Percentiles rank a stretch among this genome's conserved stretches.
Conservation (phyloP, 2,888 invertebrate species). For the Lepidocyrtinus sp. region DNA sequence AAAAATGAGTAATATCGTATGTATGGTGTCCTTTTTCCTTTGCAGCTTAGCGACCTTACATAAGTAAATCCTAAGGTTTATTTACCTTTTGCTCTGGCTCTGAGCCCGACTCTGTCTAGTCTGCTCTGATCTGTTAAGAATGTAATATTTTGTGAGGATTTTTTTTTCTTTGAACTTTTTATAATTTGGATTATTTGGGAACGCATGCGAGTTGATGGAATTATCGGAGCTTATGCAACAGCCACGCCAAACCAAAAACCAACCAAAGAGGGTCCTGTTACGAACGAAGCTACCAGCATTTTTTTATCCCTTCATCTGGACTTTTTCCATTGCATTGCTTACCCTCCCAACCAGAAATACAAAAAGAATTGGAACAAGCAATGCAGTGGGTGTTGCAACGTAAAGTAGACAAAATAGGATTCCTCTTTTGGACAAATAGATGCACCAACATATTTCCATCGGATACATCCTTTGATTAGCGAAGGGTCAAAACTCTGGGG, state of each 20-base stretch:
- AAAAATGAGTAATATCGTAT: conserved; percentile 44
- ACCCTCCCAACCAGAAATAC: conserved; percentile 39
- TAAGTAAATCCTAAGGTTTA: conserved; percentile 20
- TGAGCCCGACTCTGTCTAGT: too few species aligned
- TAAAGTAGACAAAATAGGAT: not conserved
- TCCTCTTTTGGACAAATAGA: too few species aligned
- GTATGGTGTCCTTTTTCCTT: conserved; percentile 31
- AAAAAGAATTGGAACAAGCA: too few species aligned
- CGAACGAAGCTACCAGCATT: not conserved
- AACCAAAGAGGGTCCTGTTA: not conserved
- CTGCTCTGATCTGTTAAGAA: too few species aligned
- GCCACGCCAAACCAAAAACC: not conserved
- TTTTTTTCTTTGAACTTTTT: too few species aligned
- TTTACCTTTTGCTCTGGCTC: conserved; percentile 15
- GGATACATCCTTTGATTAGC: conserved; percentile 54
- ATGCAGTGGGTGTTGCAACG: conserved; percentile 20
- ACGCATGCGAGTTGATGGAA: not conserved
- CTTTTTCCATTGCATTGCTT: conserved; percentile 38
- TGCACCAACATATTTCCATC: not conserved
- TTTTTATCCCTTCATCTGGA: not conserved
- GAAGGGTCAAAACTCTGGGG: conserved; percentile 59
- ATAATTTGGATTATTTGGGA: too few species aligned
- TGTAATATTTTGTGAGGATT: too few species aligned
- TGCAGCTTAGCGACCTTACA: not conserved
- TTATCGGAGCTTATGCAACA: not conserved